A percentile compares a stretch with the other conserved stretches of the same genome.
Conservation (phyloP, 1,140 invertebrate species). For the Temnothorax nylanderi region DNA sequence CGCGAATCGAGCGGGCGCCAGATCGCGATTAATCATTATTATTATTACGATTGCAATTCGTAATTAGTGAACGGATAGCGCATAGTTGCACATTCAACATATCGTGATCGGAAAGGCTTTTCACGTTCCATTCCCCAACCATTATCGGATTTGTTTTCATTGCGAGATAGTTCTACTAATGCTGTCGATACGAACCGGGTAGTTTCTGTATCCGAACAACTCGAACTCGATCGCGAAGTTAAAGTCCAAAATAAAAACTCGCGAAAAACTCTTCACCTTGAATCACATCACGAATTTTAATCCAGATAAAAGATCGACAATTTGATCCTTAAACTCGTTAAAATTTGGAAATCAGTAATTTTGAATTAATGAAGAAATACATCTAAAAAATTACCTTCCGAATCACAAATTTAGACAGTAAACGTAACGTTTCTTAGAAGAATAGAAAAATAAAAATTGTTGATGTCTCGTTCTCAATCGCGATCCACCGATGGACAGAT, state of each 20-base stretch:
- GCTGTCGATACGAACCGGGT: background rate
- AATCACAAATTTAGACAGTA: background rate
- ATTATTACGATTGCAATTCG: constrained; percentile 31
- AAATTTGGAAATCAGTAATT: background rate
- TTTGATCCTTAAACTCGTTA: background rate
- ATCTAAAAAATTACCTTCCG: background rate
- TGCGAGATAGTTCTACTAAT: constrained; percentile 9
- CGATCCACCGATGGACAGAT: constrained; percentile 15
- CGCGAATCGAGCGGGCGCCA: constrained; percentile 11
- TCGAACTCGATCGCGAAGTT: constrained; percentile 2
- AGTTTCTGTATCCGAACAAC: background rate
- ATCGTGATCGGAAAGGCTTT: constrained; percentile 24
- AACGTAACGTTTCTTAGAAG: background rate
- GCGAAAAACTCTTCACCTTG: background rate
- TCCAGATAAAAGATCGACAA: background rate
- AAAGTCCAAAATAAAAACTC: background rate
- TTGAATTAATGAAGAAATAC: background rate
- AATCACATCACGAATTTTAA: background rate
- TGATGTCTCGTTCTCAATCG: background rate
- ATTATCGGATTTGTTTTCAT: constrained; percentile 16
- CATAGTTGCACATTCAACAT: constrained; percentile 4
- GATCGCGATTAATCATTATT: constrained; percentile 53
- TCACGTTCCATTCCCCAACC: constrained; percentile 8
- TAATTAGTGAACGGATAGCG: constrained; percentile 26
- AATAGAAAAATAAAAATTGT: background rate